These are phyloP conservation scores for Anarhynchus alexandrinus DNA, from an alignment of 2,113 vertebrate species.

Conservation along the genomic window DNA sequence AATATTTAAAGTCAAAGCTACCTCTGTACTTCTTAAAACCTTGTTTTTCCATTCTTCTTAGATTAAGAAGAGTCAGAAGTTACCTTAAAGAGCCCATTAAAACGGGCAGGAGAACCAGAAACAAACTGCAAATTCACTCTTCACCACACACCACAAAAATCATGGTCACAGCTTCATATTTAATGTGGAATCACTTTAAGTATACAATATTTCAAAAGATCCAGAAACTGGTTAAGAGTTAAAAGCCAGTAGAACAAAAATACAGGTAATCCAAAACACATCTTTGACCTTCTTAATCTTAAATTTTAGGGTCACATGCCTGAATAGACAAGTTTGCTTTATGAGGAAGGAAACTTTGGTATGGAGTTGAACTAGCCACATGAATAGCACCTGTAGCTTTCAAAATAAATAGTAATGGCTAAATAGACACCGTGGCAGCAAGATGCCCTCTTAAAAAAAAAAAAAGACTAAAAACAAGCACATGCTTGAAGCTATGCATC, in stretches of 20 bases:
- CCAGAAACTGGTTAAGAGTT: constrained; percentile 43
- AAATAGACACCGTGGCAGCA: not conserved
- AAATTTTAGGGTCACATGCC: not conserved
- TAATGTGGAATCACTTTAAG: constrained; percentile 64
- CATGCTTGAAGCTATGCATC: not conserved
- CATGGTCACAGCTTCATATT: constrained; percentile 62
- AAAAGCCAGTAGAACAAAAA: constrained; percentile 44
- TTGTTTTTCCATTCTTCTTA: not conserved
- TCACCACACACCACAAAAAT: constrained; percentile 26
- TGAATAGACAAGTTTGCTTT: not conserved
- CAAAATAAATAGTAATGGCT: constrained; percentile 47
- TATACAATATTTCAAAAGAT: constrained; percentile 58
- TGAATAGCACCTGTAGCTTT: constrained; percentile 49
- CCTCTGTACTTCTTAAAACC: not conserved
- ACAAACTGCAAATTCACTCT: not conserved
- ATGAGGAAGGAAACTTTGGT: constrained; percentile 42
- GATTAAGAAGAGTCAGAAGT: not conserved
- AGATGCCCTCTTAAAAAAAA: not conserved
- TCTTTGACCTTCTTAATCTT: constrained; percentile 41
- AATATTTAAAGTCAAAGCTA: not conserved
- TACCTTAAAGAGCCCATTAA: not conserved
- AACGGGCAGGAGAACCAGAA: not conserved
- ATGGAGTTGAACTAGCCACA: constrained; percentile 39
- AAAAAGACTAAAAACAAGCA: not conserved
- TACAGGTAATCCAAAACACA: constrained; percentile 38